phyloP scores from a whole-genome alignment of 2,888 invertebrate species.

The Phyto melanocephala region DNA sequence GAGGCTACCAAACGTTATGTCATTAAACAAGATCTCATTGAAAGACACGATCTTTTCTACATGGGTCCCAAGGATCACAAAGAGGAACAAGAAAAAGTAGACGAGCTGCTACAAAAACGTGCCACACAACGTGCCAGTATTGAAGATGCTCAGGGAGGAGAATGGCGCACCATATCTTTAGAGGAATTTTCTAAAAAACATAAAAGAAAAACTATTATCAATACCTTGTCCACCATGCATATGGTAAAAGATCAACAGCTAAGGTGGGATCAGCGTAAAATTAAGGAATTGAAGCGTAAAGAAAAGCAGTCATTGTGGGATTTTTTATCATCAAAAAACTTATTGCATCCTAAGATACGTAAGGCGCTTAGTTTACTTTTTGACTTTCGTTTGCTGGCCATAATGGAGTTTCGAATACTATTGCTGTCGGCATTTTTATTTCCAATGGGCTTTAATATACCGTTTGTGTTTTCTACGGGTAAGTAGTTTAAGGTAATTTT shows the following conservation, averaged over 20 bases:
- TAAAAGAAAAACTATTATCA: slow-evolving; percentile 35
- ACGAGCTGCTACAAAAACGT: background rate
- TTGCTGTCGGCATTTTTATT: slow-evolving; percentile 82
- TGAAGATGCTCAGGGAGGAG: background rate
- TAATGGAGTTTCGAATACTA: slow-evolving; percentile 75
- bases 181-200: slow-evolving; percentile 16
- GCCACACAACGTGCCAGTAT: background rate
- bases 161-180: slow-evolving; percentile 60
- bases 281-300: slow-evolving; percentile 16
- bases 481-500: slow-evolving; percentile 22
- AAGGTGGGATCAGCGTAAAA: background rate
- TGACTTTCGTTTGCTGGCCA: slow-evolving; percentile 69
- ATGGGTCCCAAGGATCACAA: slow-evolving; percentile 69
- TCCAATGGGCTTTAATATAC: slow-evolving; percentile 88
- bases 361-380: slow-evolving; percentile 69
- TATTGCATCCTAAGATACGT: slow-evolving; percentile 66
- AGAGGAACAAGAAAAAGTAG: background rate
- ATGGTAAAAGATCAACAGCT: background rate
- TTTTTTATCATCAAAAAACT: slow-evolving; percentile 53
- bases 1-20: slow-evolving; percentile 62
- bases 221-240: slow-evolving; percentile 60
- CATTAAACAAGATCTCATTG: slow-evolving; percentile 80
- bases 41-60: slow-evolving; percentile 86
- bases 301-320: slow-evolving; percentile 1
- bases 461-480: slow-evolving; percentile 83